Conservation (phyloP, 1,140 invertebrate genomes). For the Telenomus remus region DNA sequence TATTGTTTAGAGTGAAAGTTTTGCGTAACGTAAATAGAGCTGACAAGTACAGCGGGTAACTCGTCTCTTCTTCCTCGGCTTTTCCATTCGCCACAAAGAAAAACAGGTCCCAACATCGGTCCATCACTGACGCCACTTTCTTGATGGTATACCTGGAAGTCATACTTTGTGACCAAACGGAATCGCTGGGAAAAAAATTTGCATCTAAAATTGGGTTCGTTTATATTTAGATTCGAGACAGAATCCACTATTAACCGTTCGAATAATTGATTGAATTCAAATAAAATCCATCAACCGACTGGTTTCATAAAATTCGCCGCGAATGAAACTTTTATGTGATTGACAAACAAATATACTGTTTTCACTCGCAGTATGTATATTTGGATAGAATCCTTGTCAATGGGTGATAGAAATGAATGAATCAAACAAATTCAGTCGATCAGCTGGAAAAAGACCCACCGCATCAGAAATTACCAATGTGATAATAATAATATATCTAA, state of each 20-base stretch:
- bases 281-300: too few relatives aligned
- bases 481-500: conserved; percentile 32
- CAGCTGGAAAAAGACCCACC: not conserved
- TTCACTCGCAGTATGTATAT: conserved; percentile 9
- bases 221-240: too few relatives aligned
- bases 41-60: conserved; percentile 22
- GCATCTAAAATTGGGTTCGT: too few relatives aligned
- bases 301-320: too few relatives aligned
- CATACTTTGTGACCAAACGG: conserved; percentile 6
- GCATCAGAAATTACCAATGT: conserved; percentile 12
- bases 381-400: conserved; percentile 9
- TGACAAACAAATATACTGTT: not conserved
- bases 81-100: conserved; percentile 18
- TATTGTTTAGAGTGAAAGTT: conserved; percentile 66
- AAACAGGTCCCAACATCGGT: conserved; percentile 17
- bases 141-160: conserved; percentile 1
- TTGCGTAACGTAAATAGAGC: conserved; percentile 62
- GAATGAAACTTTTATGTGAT: too few relatives aligned
- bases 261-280: too few relatives aligned
- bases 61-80: conserved; percentile 11
- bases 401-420: conserved; percentile 17
- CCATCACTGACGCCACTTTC: conserved; percentile 22
- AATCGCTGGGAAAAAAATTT: not conserved
- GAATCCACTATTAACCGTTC: too few relatives aligned
- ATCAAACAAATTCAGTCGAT: conserved; percentile 5